Evolutionary conservation across 2,888 invertebrate genomes (phyloP).

Genomic region (Neoaliturus tenellus): DNA sequence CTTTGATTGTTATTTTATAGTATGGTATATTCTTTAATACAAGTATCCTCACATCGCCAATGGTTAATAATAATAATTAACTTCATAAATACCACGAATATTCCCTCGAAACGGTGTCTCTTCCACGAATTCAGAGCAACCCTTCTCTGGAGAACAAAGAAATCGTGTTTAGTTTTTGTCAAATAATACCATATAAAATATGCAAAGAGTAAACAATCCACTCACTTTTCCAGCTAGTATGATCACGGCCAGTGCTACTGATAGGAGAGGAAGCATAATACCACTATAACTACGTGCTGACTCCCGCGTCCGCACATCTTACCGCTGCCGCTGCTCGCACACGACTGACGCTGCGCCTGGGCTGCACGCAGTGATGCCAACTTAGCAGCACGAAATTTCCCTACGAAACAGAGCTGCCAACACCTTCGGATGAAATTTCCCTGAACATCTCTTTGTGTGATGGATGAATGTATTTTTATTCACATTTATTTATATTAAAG

Average conservation of each 20-base stretch:
- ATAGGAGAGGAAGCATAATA: conserved; percentile 62
- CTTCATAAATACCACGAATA: too few species aligned
- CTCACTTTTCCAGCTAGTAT: conserved; percentile 66
- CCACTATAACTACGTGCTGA: conserved; percentile 59
- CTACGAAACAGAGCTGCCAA: not conserved
- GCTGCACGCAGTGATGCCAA: conserved; percentile 21
- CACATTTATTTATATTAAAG: too few species aligned
- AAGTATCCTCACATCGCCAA: too few species aligned
- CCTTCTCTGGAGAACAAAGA: not conserved
- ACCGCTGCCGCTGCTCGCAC: conserved; percentile 39
- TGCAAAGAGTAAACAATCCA: not conserved
- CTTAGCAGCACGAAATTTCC: not conserved
- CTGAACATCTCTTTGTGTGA: too few species aligned
- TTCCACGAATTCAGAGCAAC: too few species aligned
- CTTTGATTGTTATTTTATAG: too few species aligned
- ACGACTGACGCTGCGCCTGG: conserved; percentile 34
- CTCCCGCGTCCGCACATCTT: conserved; percentile 27
- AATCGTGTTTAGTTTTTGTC: not conserved
- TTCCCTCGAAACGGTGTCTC: not conserved
- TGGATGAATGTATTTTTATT: too few species aligned
- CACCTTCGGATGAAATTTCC: not conserved
- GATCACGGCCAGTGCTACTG: conserved; percentile 66
- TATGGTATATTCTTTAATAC: too few species aligned
- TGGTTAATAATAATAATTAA: too few species aligned
- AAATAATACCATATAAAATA: not conserved